Evolutionary conservation across 2,888 invertebrate species (phyloP).

Genomic region (Drosophila siamana): DNA sequence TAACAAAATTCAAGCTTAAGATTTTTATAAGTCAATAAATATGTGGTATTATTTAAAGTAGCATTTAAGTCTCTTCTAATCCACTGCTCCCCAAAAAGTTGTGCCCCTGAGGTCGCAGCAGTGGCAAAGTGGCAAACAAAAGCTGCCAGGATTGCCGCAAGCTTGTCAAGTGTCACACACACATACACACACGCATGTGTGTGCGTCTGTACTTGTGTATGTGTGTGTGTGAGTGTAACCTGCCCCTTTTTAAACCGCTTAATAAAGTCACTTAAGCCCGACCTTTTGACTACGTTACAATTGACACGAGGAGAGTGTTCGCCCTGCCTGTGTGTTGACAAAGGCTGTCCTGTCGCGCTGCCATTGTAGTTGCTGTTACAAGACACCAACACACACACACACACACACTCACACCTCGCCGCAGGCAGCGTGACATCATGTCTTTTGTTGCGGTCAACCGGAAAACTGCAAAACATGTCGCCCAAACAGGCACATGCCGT

Average conservation of each 20-base stretch:
- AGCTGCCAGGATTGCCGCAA: slow-evolving; percentile 45
- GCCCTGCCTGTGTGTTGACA: slow-evolving; percentile 44
- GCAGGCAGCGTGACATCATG: slow-evolving; percentile 82
- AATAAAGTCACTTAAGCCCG: slow-evolving; percentile 82
- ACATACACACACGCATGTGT: slow-evolving; percentile 57
- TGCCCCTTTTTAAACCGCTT: slow-evolving; percentile 82
- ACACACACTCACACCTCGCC: slow-evolving; percentile 13
- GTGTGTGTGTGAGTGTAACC: slow-evolving; percentile 56
- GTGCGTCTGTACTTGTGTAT: slow-evolving; percentile 9
- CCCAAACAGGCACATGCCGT: slow-evolving; percentile 56
- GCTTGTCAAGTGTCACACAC: slow-evolving; percentile 67
- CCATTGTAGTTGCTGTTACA: slow-evolving; percentile 70
- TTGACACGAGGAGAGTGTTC: slow-evolving; percentile 62
- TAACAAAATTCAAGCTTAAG: no score
- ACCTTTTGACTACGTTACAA: slow-evolving; percentile 78
- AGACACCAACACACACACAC: slow-evolving; percentile 39
- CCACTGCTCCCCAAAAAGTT: slow-evolving; percentile 27
- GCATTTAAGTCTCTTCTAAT: slow-evolving; percentile 45
- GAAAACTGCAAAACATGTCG: slow-evolving; percentile 83
- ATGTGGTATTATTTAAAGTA: slow-evolving; percentile 50
- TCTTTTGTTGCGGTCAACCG: slow-evolving; percentile 85
- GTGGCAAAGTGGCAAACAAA: slow-evolving; percentile 37
- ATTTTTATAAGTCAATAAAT: slow-evolving; percentile 10
- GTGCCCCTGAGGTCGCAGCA: slow-evolving; percentile 21
- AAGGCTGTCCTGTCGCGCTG: slow-evolving; percentile 67